Conservation (phyloP, 2,797 vertebrate species). For the Coregonus suidteri region DNA sequence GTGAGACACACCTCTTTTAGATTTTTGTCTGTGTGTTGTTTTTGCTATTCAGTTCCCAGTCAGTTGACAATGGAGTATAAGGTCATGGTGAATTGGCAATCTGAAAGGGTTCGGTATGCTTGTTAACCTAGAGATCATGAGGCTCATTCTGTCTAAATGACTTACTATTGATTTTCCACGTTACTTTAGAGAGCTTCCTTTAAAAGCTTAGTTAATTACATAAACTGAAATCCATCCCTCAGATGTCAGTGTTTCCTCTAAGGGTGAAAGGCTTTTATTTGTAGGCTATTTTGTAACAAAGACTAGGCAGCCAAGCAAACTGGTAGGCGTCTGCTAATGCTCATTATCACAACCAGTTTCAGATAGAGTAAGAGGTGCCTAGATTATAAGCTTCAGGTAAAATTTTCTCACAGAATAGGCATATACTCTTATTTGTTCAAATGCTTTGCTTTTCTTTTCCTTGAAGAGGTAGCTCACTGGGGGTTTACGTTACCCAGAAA, state of each 20-base stretch:
- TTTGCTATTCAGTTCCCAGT: slow-evolving; percentile 1
- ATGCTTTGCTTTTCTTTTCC: neutral
- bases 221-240: slow-evolving; percentile 40
- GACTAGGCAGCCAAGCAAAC: neutral
- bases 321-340: neutral
- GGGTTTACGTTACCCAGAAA: slow-evolving; percentile 17
- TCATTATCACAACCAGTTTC: neutral
- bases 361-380: neutral
- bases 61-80: slow-evolving; percentile 26
- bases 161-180: slow-evolving; percentile 59
- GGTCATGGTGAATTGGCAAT: slow-evolving; percentile 36
- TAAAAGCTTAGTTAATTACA: slow-evolving; percentile 38
- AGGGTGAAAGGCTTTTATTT: neutral
- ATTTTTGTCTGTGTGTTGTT: neutral
- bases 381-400: neutral
- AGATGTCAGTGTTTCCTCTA: slow-evolving; percentile 22
- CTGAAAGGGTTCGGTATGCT: slow-evolving; percentile 16
- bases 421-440: neutral
- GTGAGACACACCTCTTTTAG: slow-evolving; percentile 67
- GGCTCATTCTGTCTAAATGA: slow-evolving; percentile 37
- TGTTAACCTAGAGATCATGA: slow-evolving; percentile 1
- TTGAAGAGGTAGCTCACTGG: neutral
- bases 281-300: neutral
- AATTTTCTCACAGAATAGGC: neutral
- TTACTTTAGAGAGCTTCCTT: slow-evolving; percentile 32